phyloP scores from a whole-genome alignment of 1,140 invertebrate species.

The silkworm (Bombyx mori) region ASM3026992v2 NC_085112.1:9423001-9423500 shows the following conservation, averaged over 20 bases:
- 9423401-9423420: slow-evolving; percentile 62
- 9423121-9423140: too few relatives aligned
- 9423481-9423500: slow-evolving; percentile 56
- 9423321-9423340: slow-evolving; percentile 45
- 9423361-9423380: slow-evolving; percentile 66
- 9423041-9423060: too few relatives aligned
- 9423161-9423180: slow-evolving; percentile 4
- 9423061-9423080: too few relatives aligned
- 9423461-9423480: slow-evolving; percentile 62
- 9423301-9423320: slow-evolving; percentile 41
- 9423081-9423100: too few relatives aligned
- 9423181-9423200: slow-evolving; percentile 8
- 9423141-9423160: too few relatives aligned
- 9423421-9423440: slow-evolving; percentile 63
- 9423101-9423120: too few relatives aligned
- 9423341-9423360: slow-evolving; percentile 55
- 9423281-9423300: slow-evolving; percentile 25
- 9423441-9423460: slow-evolving; percentile 69
- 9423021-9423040: too few relatives aligned
- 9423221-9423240: slow-evolving; percentile 12
- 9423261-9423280: slow-evolving; percentile 37
- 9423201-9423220: slow-evolving; percentile 14
- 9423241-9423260: slow-evolving; percentile 22
- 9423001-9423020: too few relatives aligned
- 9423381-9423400: slow-evolving; percentile 69